Base-by-base conservation (phyloP, 2,113 vertebrate genomes). In the Neotragus moschatus region DNA sequence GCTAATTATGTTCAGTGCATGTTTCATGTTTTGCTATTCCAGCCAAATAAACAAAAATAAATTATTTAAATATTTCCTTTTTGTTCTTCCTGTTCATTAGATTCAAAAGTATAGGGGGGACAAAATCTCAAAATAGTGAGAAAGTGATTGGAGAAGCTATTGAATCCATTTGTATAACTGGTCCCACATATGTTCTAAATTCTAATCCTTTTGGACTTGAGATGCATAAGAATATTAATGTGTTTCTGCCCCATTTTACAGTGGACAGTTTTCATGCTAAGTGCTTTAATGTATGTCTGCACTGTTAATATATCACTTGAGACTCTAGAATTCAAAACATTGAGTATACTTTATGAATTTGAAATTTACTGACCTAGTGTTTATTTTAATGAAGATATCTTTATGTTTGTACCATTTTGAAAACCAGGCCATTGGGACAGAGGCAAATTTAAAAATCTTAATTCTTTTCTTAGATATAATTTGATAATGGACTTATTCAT, bases 31-130 rank as follows among this genome's bases (percentile, higher is more conserved):
- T 97, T 97, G 98, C 84, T 98, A 94, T 98, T 98, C 97, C 96
- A 98, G 95, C 96, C 97, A 98, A 98, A 98, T 90, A 98, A 98
- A 98, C 97, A 98, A 43, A 98, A 98, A 97, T 98, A 98, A 98
- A 98, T 98, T 98, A 96, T 98, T 95, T 91, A 98, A 98, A 90
- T 97, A 97, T 98, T 99, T 98, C 96, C 84, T 97, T 58, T 97
- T 94, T 81, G 58, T 97, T 98, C 60, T 97, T 73, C 47, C 39
- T 90, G 8, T 95, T 98, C 73, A 96, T 6, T 16, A 66, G 43
- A 82, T 96, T 98, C 84, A 97, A 97, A 97, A 51, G 30, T 79
- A 84, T 5, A 94, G 86, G 55, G 30, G 80, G 36, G 70, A 17
- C 10, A 77, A 89, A 53, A 66, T 86, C 90, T 77, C 80, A 75